phyloP scores from a whole-genome alignment of 2,113 vertebrate species.

The Gallinago undulata region DNA sequence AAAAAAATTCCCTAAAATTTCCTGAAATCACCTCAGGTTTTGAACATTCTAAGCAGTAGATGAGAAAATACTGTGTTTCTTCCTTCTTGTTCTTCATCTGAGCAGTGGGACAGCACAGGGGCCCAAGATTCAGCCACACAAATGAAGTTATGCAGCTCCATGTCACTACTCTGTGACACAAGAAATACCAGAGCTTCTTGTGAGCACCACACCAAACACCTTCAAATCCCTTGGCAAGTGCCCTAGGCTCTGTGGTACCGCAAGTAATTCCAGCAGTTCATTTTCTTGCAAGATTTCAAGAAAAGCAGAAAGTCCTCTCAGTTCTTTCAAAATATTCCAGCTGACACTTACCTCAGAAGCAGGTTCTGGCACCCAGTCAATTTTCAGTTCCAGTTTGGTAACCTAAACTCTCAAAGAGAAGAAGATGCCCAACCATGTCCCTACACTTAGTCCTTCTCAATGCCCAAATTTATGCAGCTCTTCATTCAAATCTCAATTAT shows the following conservation, averaged over 20 bases:
- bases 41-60: background rate
- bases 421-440: background rate
- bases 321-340: background rate
- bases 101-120: background rate
- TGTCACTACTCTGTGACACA: background rate
- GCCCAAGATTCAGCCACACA: background rate
- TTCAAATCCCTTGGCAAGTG: background rate
- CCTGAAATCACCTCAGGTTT: background rate
- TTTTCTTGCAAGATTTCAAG: background rate
- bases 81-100: background rate
- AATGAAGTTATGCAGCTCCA: background rate
- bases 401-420: background rate
- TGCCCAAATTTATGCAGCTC: accelerated
- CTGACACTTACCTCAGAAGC: background rate
- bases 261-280: background rate
- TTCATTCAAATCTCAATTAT: background rate
- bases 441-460: background rate
- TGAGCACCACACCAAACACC: background rate
- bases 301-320: background rate
- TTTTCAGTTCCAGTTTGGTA: background rate
- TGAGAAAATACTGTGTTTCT: background rate
- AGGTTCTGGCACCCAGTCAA: background rate
- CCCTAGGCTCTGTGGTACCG: background rate
- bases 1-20: background rate
- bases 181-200: background rate